Base-by-base conservation (phyloP, 2,113 vertebrate genomes). In the Ondatra zibethicus region DNA sequence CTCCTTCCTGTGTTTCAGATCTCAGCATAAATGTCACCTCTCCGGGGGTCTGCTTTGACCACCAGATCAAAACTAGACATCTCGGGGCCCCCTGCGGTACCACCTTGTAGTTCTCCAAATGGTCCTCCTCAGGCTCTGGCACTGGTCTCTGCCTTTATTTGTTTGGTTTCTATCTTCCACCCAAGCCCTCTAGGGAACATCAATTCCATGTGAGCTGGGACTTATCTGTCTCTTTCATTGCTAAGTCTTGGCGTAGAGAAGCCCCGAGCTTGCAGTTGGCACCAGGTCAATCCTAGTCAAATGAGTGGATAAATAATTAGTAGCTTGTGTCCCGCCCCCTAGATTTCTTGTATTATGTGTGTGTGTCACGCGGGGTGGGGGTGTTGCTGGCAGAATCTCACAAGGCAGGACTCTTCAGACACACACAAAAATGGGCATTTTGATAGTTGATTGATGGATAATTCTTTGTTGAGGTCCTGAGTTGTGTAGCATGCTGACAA, bases 241-340 rank as follows among this genome's bases (percentile, higher is more conserved):
- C 45, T 12, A 25, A 72, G 27, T n/a, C 33, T 23, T 33, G 3
- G 0, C 2, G n/a, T 4, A 25, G 31, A 96, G 1, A 16, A 2
- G 5, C 3, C 14, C 50, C 55, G 14, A 31, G 36, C 77, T 3
- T 17, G 3, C 0, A 39, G 36, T 0, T 45, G 25, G 25, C 1
- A 1, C 55, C 72, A 27, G 0, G 70, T 55, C 50, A 63, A 47
- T 13, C 1, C 13, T 14, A 55, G 17, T 33, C 58, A 91, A 42
- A 63, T 23, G 23, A 25, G 33, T 23, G 7, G 33, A n/a, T 9
- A 7, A 29, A 31, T 55, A 66, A 29, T n/a, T 58, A 68, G 25
- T 27, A 10, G 52, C 27, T 36, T 23, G 10, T 10, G 4, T 23
- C 61, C 72, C 33, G 7, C 7, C 25, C 47, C n/a, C 33, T 16